Conservation (phyloP, 1,140 invertebrate genomes). For the Anthonomus grandis region DNA sequence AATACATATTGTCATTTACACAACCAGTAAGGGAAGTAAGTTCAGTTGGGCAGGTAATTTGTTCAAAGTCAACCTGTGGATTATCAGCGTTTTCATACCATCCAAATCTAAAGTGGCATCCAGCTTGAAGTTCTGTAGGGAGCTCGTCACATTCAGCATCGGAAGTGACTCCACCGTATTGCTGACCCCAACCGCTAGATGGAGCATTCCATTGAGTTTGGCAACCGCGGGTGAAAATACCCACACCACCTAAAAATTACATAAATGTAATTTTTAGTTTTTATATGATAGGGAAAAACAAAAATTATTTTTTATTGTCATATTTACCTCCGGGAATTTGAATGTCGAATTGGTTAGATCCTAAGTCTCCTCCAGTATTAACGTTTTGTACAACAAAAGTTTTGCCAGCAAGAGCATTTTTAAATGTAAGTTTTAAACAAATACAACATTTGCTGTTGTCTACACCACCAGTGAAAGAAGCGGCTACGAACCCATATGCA, state of each 20-base stretch:
- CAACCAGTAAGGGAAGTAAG: slow-evolving; percentile 12
- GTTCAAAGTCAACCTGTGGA: slow-evolving; percentile 25
- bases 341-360: slow-evolving; percentile 26
- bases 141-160: slow-evolving; percentile 17
- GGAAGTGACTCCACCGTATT: slow-evolving; percentile 19
- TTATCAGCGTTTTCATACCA: slow-evolving; percentile 27
- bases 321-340: slow-evolving; percentile 26
- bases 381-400: slow-evolving; percentile 22
- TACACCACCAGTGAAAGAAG: slow-evolving; percentile 25
- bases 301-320: too few species aligned
- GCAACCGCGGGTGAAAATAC: slow-evolving; percentile 22
- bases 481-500: slow-evolving; percentile 26
- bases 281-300: too few species aligned
- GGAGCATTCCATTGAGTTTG: slow-evolving; percentile 24
- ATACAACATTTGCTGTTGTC: slow-evolving; percentile 20
- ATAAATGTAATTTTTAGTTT: too few species aligned
- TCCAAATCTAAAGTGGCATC: slow-evolving; percentile 23
- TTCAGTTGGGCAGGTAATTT: slow-evolving; percentile 22
- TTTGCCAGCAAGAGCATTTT: slow-evolving; percentile 14
- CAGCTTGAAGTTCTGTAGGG: slow-evolving; percentile 19
- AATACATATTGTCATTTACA: slow-evolving; percentile 7
- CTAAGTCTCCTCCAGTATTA: slow-evolving; percentile 22
- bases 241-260: slow-evolving; percentile 29
- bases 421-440: slow-evolving; percentile 23
- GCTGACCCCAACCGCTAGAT: slow-evolving; percentile 22